Evolutionary conservation across 2,797 vertebrate genomes (phyloP), one percentile per base, ranked within the genome.

Genomic region (Pachyuromys duprasi): DNA sequence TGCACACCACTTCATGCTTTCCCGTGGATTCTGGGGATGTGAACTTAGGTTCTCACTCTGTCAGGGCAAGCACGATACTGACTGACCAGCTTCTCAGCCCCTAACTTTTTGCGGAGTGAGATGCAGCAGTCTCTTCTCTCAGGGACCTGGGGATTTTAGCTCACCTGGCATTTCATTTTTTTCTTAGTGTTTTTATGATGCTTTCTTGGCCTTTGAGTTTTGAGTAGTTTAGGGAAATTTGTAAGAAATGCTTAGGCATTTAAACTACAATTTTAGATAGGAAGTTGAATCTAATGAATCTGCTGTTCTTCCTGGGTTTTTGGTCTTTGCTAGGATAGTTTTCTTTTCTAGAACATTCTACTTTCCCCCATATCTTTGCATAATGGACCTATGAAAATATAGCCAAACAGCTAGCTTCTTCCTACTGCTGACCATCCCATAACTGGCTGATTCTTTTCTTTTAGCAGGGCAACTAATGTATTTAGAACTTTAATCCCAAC

Each of bases 401-500:
- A 72, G 45, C 55, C 45, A 65, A 62, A 89, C 62, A 49, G 36
- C 36, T 75, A 89, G 8, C 18, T 79, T 84, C 39, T 80, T 84
- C 45, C 14, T 42, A 26, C 15, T 55, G 67, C 57, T 86, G 86
- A 26, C 45, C 12, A 55, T 39, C n/a, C 20, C 20, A 57, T 80
- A n/a, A 33, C 84, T 93, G 36, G 42, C 13, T 55, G 31, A 53
- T 62, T 90, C 86, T 92, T 42, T 67, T 12, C 18, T 20, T 31
- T 57, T 62, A 75, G 60, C 39, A 86, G 49, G 26, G 45, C 3
- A 28, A 31, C 12, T 36, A 24, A 65, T 78, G 31, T 72, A 72
- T 62, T 90, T 75, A 80, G 55, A 86, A 14, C n/a, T 60, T 72
- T 55, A 87, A 87, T 90, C 82, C 63, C 33, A 81, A 22, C 86